Evolutionary conservation across 2,797 vertebrate genomes (phyloP).

Genomic region (Glossophaga mutica): DNA sequence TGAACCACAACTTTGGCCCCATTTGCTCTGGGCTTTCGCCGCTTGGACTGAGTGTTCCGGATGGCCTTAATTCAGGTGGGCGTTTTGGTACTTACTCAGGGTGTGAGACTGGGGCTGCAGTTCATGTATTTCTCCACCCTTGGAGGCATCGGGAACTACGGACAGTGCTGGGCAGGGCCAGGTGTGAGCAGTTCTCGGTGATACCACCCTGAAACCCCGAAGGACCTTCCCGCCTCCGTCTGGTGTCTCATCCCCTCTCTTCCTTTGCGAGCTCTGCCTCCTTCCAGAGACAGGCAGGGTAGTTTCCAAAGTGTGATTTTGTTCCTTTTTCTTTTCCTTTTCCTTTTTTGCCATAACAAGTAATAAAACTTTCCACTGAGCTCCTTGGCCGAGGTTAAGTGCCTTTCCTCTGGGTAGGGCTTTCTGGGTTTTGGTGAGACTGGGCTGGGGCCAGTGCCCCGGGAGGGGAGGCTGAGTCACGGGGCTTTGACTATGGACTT

Average conservation of each 20-base stretch:
- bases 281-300: not conserved
- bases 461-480: not conserved
- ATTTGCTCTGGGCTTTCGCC: not conserved
- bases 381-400: not conserved
- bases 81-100: conserved; percentile 1
- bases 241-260: not conserved
- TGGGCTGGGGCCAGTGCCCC: not conserved
- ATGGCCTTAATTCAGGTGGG: not conserved
- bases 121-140: not conserved
- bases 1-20: not conserved
- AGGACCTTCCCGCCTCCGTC: not conserved
- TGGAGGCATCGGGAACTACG: not conserved
- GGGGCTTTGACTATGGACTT: not conserved
- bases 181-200: not conserved
- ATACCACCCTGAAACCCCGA: not conserved
- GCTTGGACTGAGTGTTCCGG: not conserved
- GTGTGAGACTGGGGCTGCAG: not conserved
- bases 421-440: not conserved
- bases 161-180: not conserved
- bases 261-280: not conserved
- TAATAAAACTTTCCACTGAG: conserved; percentile 50
- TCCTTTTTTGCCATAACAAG: not conserved
- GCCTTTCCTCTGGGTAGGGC: not conserved
- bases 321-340: not conserved
- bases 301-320: not conserved